phyloP scores from a whole-genome alignment of 2,113 vertebrate species.

The Menura novaehollandiae region DNA sequence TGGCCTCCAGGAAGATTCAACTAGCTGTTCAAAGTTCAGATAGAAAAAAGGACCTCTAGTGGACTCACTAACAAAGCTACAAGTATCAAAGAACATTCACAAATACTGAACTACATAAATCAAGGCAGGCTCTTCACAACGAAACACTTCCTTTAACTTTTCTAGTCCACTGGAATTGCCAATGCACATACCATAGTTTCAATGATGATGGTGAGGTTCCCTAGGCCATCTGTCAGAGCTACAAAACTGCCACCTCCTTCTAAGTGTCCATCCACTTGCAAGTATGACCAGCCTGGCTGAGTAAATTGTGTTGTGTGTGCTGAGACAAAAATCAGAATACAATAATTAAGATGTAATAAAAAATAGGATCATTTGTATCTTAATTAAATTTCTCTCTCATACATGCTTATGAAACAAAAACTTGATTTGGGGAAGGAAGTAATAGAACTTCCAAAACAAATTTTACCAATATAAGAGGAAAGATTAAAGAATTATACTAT shows the following conservation, averaged over 20 bases:
- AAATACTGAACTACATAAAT: neutral
- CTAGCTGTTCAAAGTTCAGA: neutral
- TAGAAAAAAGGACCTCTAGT: neutral
- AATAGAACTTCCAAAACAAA: neutral
- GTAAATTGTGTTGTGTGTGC: constrained; percentile 95
- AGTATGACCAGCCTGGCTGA: constrained; percentile 90
- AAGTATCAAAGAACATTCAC: neutral
- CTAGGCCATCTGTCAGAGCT: constrained; percentile 85
- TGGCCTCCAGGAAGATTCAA: neutral
- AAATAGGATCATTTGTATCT: neutral
- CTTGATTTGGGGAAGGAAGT: neutral
- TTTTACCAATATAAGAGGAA: neutral
- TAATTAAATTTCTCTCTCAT: neutral
- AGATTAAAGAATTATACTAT: neutral
- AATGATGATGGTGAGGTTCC: constrained; percentile 90
- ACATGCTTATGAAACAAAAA: neutral
- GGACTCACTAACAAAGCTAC: neutral
- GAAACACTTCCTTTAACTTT: neutral
- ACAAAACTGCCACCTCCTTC: constrained; percentile 89
- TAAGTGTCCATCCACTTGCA: constrained; percentile 89
- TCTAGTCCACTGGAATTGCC: neutral
- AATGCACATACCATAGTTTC: constrained; percentile 88
- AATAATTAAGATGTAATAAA: neutral
- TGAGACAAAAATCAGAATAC: constrained; percentile 42
- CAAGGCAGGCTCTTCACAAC: neutral